Evolutionary conservation across 2,888 invertebrate species (phyloP).

Genomic region (Galeopsomyia nigrocyanea): DNA sequence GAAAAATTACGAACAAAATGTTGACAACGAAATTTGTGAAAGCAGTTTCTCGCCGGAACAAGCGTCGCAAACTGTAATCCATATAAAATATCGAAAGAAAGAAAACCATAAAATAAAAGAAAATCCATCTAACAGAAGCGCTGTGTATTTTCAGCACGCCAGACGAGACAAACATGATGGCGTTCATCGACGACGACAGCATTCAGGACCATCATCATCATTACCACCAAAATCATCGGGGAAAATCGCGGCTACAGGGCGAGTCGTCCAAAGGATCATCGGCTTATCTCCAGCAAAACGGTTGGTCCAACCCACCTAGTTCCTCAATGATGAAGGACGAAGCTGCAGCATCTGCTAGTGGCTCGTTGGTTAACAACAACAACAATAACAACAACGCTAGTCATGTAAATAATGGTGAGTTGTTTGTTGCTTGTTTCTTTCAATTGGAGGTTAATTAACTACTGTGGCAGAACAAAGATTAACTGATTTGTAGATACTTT

Average conservation of each 20-base stretch:
- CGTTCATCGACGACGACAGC: constrained; percentile 83
- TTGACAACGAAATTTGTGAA: too few species aligned
- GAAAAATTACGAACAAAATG: too few species aligned
- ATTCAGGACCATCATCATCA: constrained; percentile 68
- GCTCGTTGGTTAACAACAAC: constrained; percentile 63
- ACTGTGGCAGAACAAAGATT: neutral
- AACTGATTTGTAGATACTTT: constrained; percentile 12
- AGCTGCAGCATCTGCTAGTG: constrained; percentile 23
- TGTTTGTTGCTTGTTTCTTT: constrained; percentile 23
- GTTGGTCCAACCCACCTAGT: constrained; percentile 72
- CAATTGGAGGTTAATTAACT: constrained; percentile 23
- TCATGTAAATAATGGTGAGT: constrained; percentile 60
- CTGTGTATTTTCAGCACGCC: constrained; percentile 64
- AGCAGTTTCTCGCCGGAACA: too few species aligned
- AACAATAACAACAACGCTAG: constrained; percentile 64
- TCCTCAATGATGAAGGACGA: constrained; percentile 33
- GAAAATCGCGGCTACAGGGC: neutral
- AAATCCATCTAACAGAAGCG: neutral
- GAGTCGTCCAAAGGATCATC: constrained; percentile 50
- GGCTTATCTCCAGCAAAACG: constrained; percentile 70
- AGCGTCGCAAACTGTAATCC: too few species aligned
- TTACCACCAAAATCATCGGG: constrained; percentile 44
- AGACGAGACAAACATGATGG: constrained; percentile 83
- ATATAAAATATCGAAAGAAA: neutral
- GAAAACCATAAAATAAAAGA: neutral